These are phyloP conservation scores for Ptychodera flava DNA, from an alignment of 35 echinoderm and acorn worm genomes.

Conservation along the genomic window DNA sequence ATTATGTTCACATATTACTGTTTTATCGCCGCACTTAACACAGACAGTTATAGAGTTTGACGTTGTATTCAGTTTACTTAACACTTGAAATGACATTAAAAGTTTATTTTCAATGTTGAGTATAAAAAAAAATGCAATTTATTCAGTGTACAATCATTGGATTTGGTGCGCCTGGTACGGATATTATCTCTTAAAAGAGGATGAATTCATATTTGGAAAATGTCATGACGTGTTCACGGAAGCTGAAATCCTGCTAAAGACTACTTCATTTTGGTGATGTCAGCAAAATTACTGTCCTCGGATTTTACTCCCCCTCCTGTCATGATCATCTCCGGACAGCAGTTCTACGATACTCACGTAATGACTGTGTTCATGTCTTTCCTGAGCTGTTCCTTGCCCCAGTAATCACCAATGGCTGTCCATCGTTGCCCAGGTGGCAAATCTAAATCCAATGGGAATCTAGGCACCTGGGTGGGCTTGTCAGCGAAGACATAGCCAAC, in stretches of 20 bases:
- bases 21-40: too few species aligned
- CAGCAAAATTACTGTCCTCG: neutral
- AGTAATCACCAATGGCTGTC: constrained; percentile 40
- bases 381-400: neutral
- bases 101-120: too few species aligned
- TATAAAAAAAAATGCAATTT: too few species aligned
- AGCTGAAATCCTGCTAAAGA: neutral
- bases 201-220: neutral
- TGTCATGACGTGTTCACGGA: neutral
- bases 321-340: too few species aligned
- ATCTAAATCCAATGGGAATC: constrained; percentile 59
- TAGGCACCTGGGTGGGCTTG: constrained; percentile 10
- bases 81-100: too few species aligned
- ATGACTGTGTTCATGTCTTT: neutral
- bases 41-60: too few species aligned
- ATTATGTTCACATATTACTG: too few species aligned
- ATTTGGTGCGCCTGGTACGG: too few species aligned
- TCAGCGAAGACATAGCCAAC: neutral
- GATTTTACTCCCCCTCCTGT: too few species aligned
- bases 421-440: constrained; percentile 69
- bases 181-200: neutral
- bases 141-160: too few species aligned
- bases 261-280: neutral
- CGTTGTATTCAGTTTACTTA: too few species aligned
- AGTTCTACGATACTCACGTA: neutral